phyloP scores from a whole-genome alignment of 2,888 invertebrate species.

The Parascotia fuliginaria region DNA sequence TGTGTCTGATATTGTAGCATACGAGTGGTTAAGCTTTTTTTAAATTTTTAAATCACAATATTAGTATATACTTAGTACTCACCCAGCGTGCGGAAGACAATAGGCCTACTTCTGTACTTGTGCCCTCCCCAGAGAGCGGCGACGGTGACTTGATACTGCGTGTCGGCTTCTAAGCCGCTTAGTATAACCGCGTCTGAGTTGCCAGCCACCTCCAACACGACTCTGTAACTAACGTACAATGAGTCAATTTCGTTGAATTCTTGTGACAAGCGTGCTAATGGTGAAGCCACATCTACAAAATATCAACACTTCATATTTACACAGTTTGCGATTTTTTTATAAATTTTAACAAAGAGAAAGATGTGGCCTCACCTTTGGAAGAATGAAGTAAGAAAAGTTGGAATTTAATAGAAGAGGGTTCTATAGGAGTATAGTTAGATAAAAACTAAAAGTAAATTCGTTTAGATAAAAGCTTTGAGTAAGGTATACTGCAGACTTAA shows the following conservation, averaged over 20 bases:
- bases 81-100: conserved; percentile 96
- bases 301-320: conserved; percentile 4
- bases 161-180: conserved; percentile 92
- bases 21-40: too few relatives aligned
- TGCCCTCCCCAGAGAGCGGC: conserved; percentile 93
- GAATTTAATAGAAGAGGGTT: conserved; percentile 20
- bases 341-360: background rate
- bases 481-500: too few relatives aligned
- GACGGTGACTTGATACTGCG: conserved; percentile 95
- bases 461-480: too few relatives aligned
- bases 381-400: conserved; percentile 36
- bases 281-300: conserved; percentile 58
- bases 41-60: too few relatives aligned
- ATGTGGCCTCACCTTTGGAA: conserved; percentile 40
- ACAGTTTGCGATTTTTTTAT: background rate
- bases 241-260: conserved; percentile 85
- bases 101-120: conserved; percentile 93
- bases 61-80: conserved; percentile 55
- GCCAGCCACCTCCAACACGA: conserved; percentile 95
- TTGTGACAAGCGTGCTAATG: conserved; percentile 59
- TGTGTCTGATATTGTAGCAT: too few relatives aligned
- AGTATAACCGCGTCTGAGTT: conserved; percentile 94
- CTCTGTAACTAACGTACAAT: conserved; percentile 94
- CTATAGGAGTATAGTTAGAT: conserved; percentile 5
- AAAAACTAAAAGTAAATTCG: too few relatives aligned